Conservation (phyloP, 2,113 vertebrate species). For the Pelecanoides urinatrix region DNA sequence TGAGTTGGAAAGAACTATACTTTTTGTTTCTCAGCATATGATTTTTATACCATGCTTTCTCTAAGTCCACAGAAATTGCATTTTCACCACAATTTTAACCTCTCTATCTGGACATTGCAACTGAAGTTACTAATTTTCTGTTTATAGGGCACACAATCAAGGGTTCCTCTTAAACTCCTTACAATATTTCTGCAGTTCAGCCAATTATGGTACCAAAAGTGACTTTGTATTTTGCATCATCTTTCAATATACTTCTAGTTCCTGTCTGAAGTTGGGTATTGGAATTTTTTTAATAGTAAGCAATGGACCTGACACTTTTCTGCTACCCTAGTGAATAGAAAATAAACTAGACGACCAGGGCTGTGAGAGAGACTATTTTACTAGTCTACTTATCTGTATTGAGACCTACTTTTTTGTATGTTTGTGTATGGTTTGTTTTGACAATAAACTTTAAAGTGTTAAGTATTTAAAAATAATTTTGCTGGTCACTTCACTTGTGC, state of each 20-base stretch:
- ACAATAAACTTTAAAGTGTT: not conserved
- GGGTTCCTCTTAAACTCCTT: not conserved
- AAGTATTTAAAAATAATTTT: not conserved
- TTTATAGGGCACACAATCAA: not conserved
- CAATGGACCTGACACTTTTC: not conserved
- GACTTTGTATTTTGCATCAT: not conserved
- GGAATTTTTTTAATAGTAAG: not conserved
- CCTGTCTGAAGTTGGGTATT: not conserved
- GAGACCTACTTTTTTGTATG: not conserved
- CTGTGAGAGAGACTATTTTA: not conserved
- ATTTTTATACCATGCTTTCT: not conserved
- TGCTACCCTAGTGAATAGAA: not conserved
- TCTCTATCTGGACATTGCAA: not conserved
- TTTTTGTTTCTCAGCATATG: not conserved
- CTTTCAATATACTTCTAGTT: not conserved
- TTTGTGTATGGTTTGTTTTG: not conserved
- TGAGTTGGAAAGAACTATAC: not conserved
- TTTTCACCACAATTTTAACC: not conserved
- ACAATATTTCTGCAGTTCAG: not conserved
- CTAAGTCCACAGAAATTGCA: not conserved
- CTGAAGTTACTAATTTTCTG: not conserved
- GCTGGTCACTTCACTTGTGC: not conserved
- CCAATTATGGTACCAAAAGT: not conserved
- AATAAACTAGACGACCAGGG: not conserved
- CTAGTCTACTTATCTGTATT: not conserved